Conservation (phyloP, 2,113 vertebrate species). For the Ameiurus melas region DNA sequence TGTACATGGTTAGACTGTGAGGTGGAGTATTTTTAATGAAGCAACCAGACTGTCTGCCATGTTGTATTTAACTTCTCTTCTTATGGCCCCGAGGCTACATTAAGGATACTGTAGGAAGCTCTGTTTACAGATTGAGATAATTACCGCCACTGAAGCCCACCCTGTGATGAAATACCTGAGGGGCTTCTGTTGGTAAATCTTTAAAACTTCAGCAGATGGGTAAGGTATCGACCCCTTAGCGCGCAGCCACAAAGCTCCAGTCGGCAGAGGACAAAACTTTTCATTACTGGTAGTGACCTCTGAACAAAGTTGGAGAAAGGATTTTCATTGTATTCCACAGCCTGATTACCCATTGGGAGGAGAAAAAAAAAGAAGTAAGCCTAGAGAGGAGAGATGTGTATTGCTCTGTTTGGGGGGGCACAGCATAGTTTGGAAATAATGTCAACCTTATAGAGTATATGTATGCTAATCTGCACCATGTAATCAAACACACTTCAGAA, state of each 20-base stretch:
- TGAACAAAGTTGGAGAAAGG: neutral
- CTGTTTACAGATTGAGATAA: conserved; percentile 57
- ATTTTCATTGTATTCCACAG: conserved; percentile 28
- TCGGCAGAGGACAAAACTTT: conserved; percentile 38
- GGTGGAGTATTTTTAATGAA: conserved; percentile 50
- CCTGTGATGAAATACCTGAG: conserved; percentile 51
- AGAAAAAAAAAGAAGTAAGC: neutral
- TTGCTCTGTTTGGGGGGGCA: neutral
- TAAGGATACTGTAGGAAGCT: conserved; percentile 37
- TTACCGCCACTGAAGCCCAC: conserved; percentile 45
- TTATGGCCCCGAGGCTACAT: conserved; percentile 17
- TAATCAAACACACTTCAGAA: neutral
- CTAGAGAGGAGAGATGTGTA: neutral
- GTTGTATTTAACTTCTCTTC: conserved; percentile 37
- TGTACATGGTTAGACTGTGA: conserved; percentile 20
- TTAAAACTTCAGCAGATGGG: conserved; percentile 44
- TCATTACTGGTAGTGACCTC: conserved; percentile 43
- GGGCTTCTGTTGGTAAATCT: conserved; percentile 52
- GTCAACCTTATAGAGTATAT: neutral
- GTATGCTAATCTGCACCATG: neutral
- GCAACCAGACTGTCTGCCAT: conserved; percentile 4
- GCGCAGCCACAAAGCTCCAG: conserved; percentile 25
- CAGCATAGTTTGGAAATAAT: neutral
- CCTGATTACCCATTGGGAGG: conserved; percentile 22
- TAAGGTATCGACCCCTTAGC: conserved; percentile 34